Evolutionary conservation across 2,797 vertebrate genomes (phyloP), one percentile per base, ranked within the genome.

Genomic region (Epinephelus coioides): DNA sequence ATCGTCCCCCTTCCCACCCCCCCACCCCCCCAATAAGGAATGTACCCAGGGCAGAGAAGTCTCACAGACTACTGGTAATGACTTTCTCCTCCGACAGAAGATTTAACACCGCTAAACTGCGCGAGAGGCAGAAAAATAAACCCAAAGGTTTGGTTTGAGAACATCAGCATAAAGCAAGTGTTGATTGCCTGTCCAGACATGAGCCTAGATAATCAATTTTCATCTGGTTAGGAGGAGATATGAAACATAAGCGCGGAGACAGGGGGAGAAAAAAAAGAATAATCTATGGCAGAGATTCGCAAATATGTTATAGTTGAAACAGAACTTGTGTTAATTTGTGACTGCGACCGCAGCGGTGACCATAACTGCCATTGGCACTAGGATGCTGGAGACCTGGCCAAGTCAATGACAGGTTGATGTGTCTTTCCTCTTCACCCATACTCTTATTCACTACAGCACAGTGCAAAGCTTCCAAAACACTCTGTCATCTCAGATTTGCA

Each of bases 371-470:
- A 68, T 47, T 90, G 88, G 88, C 89, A 81, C 18, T 38, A 60
- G 56, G 69, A 78, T 53, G 34, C 64, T 12, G 51, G 40, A 53
- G 74, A 75, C 73, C 50, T 49, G 74, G 85, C 88, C 89, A 87
- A 88, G 79, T 80, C 87, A 90, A 12, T 91, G 92, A 91, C 90
- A 91, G 85, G 86, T 92, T 92, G 82, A 91, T 86, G 85, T 78
- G 71, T 86, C 88, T 89, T 86, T 91, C 77, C 87, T 84, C 61
- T 74, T 83, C 68, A 79, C 53, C 75, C 71, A 54, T 60, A 6
- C 21, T 76, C 61, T 68, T 74, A 63, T 71, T 85, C 69, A 77
- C 65, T 78, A 50, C 76, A 76, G 64, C 49, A 49, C 68, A 70
- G 68, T 3, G 69, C 61, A 78, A 73, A 49, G 56, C 50, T 75